phyloP scores from a whole-genome alignment of 1,140 invertebrate genomes.

The Papilio dardanus region DNA sequence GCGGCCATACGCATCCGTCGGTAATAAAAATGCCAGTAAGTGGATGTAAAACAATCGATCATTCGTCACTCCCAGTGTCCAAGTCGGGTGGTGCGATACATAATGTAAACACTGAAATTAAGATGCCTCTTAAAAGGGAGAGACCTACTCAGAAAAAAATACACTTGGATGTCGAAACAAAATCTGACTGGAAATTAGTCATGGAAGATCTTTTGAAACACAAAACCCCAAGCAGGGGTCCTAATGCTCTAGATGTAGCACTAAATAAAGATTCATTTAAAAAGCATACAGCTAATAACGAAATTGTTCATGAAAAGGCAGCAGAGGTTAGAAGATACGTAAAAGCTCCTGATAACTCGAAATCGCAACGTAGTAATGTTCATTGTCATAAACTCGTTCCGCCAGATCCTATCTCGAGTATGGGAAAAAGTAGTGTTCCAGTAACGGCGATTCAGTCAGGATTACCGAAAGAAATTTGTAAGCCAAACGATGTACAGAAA shows the following conservation, averaged over 20 bases:
- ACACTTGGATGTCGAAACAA: background rate
- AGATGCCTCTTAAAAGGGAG: conserved; percentile 29
- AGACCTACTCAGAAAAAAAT: conserved; percentile 16
- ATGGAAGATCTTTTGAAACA: conserved; percentile 65
- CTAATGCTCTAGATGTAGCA: conserved; percentile 61
- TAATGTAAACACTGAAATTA: background rate
- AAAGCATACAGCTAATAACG: conserved; percentile 35
- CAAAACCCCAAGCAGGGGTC: conserved; percentile 68
- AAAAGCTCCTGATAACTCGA: background rate
- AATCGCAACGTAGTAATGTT: background rate
- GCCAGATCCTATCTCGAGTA: background rate
- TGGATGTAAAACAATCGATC: background rate
- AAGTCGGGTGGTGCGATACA: background rate
- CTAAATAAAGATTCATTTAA: conserved; percentile 60
- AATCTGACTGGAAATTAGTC: conserved; percentile 64
- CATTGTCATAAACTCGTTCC: background rate
- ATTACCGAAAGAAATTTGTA: conserved; percentile 25
- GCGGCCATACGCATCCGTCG: background rate
- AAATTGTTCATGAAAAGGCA: background rate
- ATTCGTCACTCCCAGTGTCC: background rate
- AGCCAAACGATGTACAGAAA: background rate
- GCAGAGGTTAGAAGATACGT: background rate
- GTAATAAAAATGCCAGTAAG: background rate
- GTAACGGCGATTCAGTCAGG: background rate
- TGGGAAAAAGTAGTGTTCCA: background rate